Base-by-base conservation (phyloP, 2,113 vertebrate species). In the Paracanthobrama guichenoti region DNA sequence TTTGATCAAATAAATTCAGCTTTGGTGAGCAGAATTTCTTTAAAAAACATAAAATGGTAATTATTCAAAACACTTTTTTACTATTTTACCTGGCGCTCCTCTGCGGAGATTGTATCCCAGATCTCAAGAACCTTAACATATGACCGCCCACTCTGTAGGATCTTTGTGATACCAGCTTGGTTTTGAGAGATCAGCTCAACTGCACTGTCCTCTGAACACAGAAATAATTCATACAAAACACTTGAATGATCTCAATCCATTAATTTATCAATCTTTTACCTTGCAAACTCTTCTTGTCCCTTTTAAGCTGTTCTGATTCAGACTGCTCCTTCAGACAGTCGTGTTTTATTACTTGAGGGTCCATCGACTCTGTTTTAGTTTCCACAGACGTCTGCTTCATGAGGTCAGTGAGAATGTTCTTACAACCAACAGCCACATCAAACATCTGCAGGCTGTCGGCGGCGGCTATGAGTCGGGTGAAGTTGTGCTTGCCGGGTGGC, bases 381-480 rank as follows among this genome's bases (percentile, higher is more conserved):
- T 24, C 39, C 0, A 81, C 7, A 0, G 84, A 31, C 0, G 92
- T 87, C 79, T 90, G 91, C 78, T 79, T 91, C 82, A 97, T 92
- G 0, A 98, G 93, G 50, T 90, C 94, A 48, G 92, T 92, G 59
- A 97, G 94, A 74, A 97, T 92, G 22, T 94, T 96, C 89, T 96
- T 97, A 87, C 96, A 97, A 7, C 96, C 94, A 1, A 96, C 93
- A 0, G 96, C 96, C 85, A 98, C 94, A 6, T 98, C 96, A n/a
- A 96, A 97, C 96, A 97, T 97, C 92, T 97, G 96, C 66, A 98
- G 93, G 90, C 93, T 96, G 90, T 96, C 96, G 0, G 97, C 96
- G 1, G 96, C 88, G 0, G 96, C 94, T 28, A 96, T 93, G 28
- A 96, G 90, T 79, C 95, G 94, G 60, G 94, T 94, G 80, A 97